A percentile compares a stretch with the other conserved stretches of the same genome.
phyloP scores from a whole-genome alignment of 2,888 invertebrate species.

The Drosophila algonquin region DNA sequence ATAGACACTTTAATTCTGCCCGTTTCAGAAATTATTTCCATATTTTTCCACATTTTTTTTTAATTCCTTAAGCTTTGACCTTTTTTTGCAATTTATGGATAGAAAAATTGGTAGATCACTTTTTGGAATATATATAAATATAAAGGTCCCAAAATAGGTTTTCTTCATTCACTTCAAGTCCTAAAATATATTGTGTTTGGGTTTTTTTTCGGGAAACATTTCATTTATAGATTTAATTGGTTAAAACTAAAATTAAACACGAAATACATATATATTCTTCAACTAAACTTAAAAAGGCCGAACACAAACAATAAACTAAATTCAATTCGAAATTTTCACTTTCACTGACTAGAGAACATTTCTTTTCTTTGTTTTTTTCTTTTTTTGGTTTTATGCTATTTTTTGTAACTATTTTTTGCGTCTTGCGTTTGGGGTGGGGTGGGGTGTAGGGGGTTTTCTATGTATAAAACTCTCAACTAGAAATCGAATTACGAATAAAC shows the following conservation, averaged over 20 bases:
- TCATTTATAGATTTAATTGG: conserved; percentile 3
- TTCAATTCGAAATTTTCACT: conserved; percentile 34
- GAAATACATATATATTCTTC: conserved; percentile 1
- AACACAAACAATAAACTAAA: conserved; percentile 26
- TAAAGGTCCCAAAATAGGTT: not conserved
- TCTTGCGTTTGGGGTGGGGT: not conserved
- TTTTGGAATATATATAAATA: not conserved
- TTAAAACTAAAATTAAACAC: conserved; percentile 9
- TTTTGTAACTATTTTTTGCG: not conserved
- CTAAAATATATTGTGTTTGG: not conserved
- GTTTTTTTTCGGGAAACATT: not conserved
- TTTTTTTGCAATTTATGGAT: not conserved
- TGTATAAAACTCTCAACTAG: conserved; percentile 25
- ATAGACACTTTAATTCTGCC: too few relatives aligned
- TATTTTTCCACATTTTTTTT: too few relatives aligned
- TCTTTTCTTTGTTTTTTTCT: not conserved
- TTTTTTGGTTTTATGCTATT: not conserved
- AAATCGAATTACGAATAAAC: conserved; percentile 22
- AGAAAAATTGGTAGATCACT: not conserved
- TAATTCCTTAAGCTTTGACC: too few relatives aligned
- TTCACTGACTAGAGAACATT: conserved; percentile 67
- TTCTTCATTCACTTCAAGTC: not conserved
- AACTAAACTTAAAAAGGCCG: conserved; percentile 15
- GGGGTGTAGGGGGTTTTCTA: not conserved
- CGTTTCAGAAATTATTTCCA: too few relatives aligned